Conservation (phyloP, 2,113 vertebrate species). For the Pelmatolapia mariae region DNA sequence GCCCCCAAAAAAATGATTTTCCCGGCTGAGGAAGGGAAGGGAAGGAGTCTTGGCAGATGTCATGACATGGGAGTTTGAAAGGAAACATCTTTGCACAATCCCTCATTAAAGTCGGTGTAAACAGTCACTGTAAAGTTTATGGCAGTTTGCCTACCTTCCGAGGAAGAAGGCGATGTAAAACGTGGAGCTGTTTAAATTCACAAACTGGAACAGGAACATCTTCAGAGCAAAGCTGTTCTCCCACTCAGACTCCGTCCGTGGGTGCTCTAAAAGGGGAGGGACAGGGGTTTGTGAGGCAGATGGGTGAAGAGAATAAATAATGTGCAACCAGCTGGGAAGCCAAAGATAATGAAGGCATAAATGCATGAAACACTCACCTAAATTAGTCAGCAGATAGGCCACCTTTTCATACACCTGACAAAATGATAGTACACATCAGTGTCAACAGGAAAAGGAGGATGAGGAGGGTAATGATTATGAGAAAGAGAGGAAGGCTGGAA, state of each 20-base stretch:
- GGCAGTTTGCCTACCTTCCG: constrained; percentile 79
- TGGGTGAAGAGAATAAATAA: background rate
- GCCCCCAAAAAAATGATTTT: background rate
- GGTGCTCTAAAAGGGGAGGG: constrained; percentile 80
- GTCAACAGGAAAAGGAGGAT: background rate
- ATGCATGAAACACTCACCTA: constrained; percentile 76
- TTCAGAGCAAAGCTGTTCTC: constrained; percentile 98
- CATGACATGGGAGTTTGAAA: constrained; percentile 10
- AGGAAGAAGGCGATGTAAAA: constrained; percentile 99
- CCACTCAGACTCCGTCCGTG: constrained; percentile 96
- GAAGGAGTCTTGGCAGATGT: background rate
- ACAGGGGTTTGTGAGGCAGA: background rate
- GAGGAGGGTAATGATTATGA: background rate
- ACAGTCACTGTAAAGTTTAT: constrained; percentile 1
- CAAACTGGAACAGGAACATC: constrained; percentile 99
- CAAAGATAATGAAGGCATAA: background rate
- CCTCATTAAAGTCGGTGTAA: constrained; percentile 6
- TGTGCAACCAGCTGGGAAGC: background rate
- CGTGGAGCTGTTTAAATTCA: constrained; percentile 97
- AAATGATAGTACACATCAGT: background rate
- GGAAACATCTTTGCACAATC: background rate
- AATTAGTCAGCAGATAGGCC: constrained; percentile 91
- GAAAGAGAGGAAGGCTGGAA: background rate
- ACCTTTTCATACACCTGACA: constrained; percentile 95
- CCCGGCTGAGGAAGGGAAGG: background rate